Conservation (phyloP, 1,140 invertebrate species). For the Eulimnadia texana region DNA sequence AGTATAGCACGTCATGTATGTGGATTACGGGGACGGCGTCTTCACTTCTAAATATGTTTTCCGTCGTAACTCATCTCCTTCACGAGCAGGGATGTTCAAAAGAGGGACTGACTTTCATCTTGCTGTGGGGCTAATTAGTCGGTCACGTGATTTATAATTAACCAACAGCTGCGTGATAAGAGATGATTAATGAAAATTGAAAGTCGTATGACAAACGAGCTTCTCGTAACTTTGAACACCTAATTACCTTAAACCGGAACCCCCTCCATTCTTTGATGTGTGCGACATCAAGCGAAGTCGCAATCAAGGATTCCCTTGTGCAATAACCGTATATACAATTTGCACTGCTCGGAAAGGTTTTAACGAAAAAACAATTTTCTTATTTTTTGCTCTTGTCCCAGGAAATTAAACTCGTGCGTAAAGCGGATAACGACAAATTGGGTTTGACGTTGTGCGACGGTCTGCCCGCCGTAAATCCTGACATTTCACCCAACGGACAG, state of each 20-base stretch:
- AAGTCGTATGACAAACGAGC: neutral
- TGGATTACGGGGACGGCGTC: too few relatives aligned
- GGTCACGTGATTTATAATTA: neutral
- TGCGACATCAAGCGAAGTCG: neutral
- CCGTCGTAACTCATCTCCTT: neutral
- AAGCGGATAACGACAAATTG: constrained; percentile 40
- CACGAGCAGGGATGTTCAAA: neutral
- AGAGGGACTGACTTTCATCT: neutral
- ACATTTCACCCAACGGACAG: neutral
- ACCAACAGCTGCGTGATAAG: neutral
- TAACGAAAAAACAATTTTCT: too few relatives aligned
- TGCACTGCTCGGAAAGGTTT: too few relatives aligned
- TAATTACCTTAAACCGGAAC: neutral
- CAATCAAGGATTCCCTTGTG: neutral
- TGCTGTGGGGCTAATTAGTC: neutral
- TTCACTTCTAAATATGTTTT: too few relatives aligned
- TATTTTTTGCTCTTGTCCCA: constrained; percentile 28
- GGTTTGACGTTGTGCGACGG: constrained; percentile 56
- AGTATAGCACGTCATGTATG: too few relatives aligned
- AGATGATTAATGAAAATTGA: neutral
- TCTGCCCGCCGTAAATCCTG: constrained; percentile 19
- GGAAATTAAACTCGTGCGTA: constrained; percentile 50
- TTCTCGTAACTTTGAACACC: neutral
- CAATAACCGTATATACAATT: neutral
- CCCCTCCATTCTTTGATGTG: too few relatives aligned